Evolutionary conservation across 2,797 vertebrate genomes (phyloP), one percentile per base, ranked within the genome.

Genomic region (Hydrophis major): DNA sequence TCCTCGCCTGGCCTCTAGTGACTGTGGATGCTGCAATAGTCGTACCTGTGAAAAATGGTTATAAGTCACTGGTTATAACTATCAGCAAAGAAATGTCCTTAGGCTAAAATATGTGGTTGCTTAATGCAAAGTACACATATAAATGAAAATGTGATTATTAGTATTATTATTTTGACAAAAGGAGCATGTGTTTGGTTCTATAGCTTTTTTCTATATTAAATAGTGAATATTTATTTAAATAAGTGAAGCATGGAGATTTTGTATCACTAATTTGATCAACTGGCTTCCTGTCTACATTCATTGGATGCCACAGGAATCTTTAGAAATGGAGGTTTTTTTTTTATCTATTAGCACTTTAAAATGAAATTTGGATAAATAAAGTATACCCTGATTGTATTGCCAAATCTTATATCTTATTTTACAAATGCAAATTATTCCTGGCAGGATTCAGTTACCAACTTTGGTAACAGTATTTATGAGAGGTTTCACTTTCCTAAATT

Each of bases 341-440:
- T 90, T 14, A 8, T 86, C 59, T 66, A 90, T 20, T 57, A 37
- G 4, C 91, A 74, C 0, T 0, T 59, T 22, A 89, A 53, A 92
- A 63, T 88, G 42, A 78, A 63, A 90, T 95, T 93, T 92, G 89
- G 87, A 91, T 89, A 88, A 37, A 42, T 32, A 42, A 37, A n/a
- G 25, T 53, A 20, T 0, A 42, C 18, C 22, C 59, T 74, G 0
- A 60, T 12, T 89, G 56, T 37, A 60, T 4, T 69, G 18, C 12
- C n/a, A 57, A 42, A 88, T 66, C 83, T 91, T 59, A 42, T 27
- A 74, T 69, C 42, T 42, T 42, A 90, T 90, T 89, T 87, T 90
- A 57, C 28, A 92, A 37, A 55, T 56, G 16, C 22, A 88, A 57
- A 92, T 28, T 86, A 53, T 91, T 59, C 86, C 13, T 88, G 5